Conservation (phyloP, 2,888 invertebrate species). For the Calameuta idolon region DNA sequence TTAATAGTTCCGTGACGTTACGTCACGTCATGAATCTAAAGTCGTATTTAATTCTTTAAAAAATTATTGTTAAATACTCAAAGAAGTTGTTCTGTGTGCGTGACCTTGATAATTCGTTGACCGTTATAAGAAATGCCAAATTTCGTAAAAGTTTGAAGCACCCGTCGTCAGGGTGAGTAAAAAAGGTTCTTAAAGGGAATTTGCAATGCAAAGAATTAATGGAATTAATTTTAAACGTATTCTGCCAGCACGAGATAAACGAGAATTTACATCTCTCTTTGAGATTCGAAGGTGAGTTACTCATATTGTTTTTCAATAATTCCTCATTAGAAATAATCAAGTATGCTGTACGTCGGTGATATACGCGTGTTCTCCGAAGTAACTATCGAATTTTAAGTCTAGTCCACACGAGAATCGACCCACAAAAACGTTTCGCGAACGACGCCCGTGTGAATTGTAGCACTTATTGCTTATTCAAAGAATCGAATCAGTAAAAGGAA, state of each 20-base stretch:
- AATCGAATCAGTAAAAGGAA: not conserved
- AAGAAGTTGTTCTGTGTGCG: not conserved
- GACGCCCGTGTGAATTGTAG: not conserved
- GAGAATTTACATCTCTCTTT: too few relatives aligned
- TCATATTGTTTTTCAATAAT: too few relatives aligned
- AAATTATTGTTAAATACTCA: not conserved
- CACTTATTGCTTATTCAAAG: not conserved
- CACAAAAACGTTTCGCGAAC: not conserved
- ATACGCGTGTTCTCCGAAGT: not conserved
- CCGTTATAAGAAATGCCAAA: not conserved
- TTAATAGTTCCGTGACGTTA: not conserved
- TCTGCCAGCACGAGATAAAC: too few relatives aligned
- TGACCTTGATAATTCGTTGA: not conserved
- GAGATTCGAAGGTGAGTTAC: too few relatives aligned
- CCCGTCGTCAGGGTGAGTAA: not conserved
- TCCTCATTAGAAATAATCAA: not conserved
- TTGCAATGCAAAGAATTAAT: not conserved
- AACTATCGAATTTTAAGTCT: not conserved
- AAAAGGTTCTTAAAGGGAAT: not conserved
- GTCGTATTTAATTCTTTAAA: not conserved
- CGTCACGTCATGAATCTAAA: not conserved
- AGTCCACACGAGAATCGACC: not conserved
- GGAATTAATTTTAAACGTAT: not conserved
- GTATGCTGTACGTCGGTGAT: not conserved
- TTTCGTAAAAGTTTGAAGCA: not conserved